Percentiles rank a stretch among this genome's conserved stretches.
These are phyloP conservation scores for Limanda limanda DNA, from an alignment of 2,113 vertebrate species.

Conservation along the genomic window DNA sequence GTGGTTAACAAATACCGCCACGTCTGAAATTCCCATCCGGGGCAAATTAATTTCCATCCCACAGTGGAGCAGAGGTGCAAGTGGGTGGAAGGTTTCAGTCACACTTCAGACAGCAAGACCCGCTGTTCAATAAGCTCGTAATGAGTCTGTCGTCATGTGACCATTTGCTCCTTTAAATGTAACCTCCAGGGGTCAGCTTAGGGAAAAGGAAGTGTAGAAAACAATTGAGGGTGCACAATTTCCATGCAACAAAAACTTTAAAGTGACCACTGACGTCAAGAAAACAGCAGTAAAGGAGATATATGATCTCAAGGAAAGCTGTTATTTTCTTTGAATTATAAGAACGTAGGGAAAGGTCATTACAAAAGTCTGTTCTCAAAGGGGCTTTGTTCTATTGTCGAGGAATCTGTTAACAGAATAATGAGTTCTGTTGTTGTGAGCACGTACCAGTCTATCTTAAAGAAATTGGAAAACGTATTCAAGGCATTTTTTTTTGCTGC, in stretches of 20 bases:
- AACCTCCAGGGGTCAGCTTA: background rate
- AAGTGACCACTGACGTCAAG: background rate
- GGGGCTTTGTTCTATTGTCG: background rate
- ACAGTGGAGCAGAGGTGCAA: slow-evolving; percentile 16
- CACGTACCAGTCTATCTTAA: background rate
- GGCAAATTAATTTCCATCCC: slow-evolving; percentile 56
- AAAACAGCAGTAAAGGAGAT: background rate
- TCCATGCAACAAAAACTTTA: background rate
- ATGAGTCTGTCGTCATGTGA: slow-evolving; percentile 22
- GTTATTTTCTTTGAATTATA: background rate
- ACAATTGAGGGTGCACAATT: too few species aligned
- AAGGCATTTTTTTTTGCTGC: background rate
- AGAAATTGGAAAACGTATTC: background rate
- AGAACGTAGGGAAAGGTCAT: background rate
- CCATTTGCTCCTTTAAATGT: slow-evolving; percentile 29
- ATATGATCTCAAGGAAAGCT: background rate
- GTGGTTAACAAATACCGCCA: slow-evolving; percentile 14
- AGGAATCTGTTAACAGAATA: background rate
- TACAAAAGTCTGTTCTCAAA: background rate
- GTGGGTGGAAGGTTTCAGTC: slow-evolving; percentile 44
- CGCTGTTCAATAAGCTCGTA: slow-evolving; percentile 23
- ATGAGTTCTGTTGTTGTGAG: background rate
- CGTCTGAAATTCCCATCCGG: slow-evolving; percentile 11
- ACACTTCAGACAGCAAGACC: slow-evolving; percentile 47
- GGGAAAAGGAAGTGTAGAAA: background rate